Conservation (phyloP, 2,113 vertebrate genomes). For the Archilochus colubris region DNA sequence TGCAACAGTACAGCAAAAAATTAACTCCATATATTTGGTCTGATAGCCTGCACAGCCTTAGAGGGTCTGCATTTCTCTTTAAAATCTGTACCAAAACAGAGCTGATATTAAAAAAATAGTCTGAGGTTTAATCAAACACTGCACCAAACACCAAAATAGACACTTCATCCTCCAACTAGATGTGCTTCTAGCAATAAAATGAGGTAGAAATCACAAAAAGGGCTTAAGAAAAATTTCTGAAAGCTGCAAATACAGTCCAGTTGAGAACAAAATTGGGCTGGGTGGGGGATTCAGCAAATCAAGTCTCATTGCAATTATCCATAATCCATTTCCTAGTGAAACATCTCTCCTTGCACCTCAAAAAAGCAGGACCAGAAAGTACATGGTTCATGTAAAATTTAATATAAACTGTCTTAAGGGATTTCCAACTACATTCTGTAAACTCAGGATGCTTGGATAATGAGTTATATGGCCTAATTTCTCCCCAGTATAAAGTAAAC, state of each 20-base stretch:
- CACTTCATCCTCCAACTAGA: accelerated
- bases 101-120: background rate
- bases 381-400: background rate
- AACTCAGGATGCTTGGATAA: background rate
- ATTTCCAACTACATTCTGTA: background rate
- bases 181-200: background rate
- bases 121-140: background rate
- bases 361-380: background rate
- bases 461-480: background rate
- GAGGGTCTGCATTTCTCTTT: background rate
- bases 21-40: background rate
- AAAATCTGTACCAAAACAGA: background rate
- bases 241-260: background rate
- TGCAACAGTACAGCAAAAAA: background rate
- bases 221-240: background rate
- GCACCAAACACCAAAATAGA: background rate
- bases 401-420: background rate
- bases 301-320: background rate
- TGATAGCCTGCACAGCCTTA: background rate
- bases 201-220: background rate
- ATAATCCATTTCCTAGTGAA: background rate
- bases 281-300: background rate
- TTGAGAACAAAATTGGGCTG: background rate
- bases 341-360: background rate
- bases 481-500: background rate